Evolutionary conservation across 2,888 invertebrate genomes (phyloP), one percentile per base, ranked within the genome.

Genomic region (Leptinotarsa peninsularis): DNA sequence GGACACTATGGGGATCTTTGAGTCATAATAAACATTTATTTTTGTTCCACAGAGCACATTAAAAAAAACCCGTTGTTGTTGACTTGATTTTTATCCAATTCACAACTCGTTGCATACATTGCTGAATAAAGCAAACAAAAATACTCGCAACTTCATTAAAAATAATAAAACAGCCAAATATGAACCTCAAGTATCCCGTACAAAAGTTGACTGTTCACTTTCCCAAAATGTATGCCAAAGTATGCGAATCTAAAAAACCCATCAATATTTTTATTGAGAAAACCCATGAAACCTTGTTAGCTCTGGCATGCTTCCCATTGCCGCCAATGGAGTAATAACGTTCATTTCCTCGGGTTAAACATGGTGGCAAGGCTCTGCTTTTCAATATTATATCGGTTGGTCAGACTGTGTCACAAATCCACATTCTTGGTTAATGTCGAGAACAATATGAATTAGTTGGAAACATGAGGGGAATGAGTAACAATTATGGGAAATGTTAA

Each of bases 341-440:
- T 43, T 73, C 23, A 49, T 70, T 71, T 73, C 73, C 71, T 63
- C 27, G 27, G 72, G 72, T 75, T 67, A 68, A 49, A 49, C 52
- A 68, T 73, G 43, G 66, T 72, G 63, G 63, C 63, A 70, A 70
- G 49, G 49, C 66, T n/a, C 49, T 56, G n/a, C 27, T 63, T 60
- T 69, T 70, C 66, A 66, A 50, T 49, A 66, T 75, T 77, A 71
- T 67, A 50, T 71, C 67, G 14, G 67, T 60, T 66, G 66, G 27
- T 15, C 63, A 73, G 50, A 54, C 49, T 76, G 76, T 76, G 74
- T 73, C 54, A 78, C 67, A 77, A 77, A 71, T 77, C 77, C 56
- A 77, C 77, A 77, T 77, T 71, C 73, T 67, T 63, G 66, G 67
- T 70, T 74, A 78, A 78, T 73, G 75, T 77, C 75, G 75, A 76